Evolutionary conservation across 1,140 invertebrate genomes (phyloP).

Genomic region (Pantala flavescens): DNA sequence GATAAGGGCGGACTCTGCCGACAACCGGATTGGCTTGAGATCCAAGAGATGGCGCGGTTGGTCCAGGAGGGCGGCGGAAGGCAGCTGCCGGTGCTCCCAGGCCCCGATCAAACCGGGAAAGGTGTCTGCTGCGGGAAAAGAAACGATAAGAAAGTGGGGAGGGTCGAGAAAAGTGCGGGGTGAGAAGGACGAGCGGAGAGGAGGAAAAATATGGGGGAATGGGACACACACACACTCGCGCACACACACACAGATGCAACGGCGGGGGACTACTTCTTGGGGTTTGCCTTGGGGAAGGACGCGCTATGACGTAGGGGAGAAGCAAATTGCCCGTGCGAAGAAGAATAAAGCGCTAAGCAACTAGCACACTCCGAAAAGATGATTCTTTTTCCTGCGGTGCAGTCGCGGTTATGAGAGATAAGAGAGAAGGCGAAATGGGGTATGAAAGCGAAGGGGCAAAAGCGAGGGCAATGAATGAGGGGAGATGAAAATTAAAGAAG

Average conservation of each 20-base stretch:
- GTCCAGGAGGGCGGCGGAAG: neutral
- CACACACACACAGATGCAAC: neutral
- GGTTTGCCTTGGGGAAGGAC: slow-evolving; percentile 4
- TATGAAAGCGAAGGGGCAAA: neutral
- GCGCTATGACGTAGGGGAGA: neutral
- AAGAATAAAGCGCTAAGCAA: neutral
- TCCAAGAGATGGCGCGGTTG: neutral
- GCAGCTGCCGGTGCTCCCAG: neutral
- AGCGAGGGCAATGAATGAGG: neutral
- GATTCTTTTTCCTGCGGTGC: neutral
- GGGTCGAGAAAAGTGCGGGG: neutral
- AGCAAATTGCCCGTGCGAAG: slow-evolving; percentile 7
- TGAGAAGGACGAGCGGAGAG: neutral
- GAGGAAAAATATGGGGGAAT: slow-evolving; percentile 9
- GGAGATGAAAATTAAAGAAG: neutral
- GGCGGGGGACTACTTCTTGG: neutral
- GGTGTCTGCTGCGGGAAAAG: neutral
- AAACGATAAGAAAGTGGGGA: slow-evolving; percentile 1
- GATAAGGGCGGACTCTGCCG: neutral
- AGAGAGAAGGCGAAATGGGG: neutral
- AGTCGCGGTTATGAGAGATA: neutral
- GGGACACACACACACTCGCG: neutral
- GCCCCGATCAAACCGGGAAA: neutral
- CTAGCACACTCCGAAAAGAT: neutral
- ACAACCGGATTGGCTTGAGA: neutral